Evolutionary conservation across 2,888 invertebrate genomes (phyloP).

Genomic region (Stenurella melanura): DNA sequence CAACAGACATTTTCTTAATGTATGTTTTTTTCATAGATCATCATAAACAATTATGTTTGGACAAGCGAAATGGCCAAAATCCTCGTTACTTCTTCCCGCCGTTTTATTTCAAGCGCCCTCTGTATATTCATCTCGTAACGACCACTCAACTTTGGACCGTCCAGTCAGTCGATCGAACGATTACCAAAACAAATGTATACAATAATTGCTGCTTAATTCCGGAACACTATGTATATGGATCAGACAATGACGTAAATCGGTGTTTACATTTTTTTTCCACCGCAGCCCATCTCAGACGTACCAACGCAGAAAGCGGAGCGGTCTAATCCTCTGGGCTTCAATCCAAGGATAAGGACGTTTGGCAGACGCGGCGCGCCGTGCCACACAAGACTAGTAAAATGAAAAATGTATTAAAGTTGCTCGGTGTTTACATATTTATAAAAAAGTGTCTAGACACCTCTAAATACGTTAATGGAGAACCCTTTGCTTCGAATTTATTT

Average conservation of each 20-base stretch:
- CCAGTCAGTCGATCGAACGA: background rate
- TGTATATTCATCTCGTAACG: background rate
- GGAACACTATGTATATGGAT: background rate
- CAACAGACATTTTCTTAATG: no score
- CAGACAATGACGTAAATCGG: slow-evolving; percentile 5
- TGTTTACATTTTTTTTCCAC: slow-evolving; percentile 2
- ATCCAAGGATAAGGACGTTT: slow-evolving; percentile 37
- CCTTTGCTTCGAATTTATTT: slow-evolving; percentile 60
- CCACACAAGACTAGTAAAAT: slow-evolving; percentile 32
- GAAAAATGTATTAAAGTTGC: slow-evolving; percentile 53
- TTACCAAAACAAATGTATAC: background rate
- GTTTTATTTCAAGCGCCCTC: background rate
- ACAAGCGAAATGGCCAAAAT: no score
- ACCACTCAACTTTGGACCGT: background rate
- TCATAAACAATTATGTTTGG: no score
- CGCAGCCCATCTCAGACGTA: background rate
- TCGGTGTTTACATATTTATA: slow-evolving; percentile 61
- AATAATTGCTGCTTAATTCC: background rate
- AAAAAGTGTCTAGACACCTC: slow-evolving; percentile 60
- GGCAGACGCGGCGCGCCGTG: slow-evolving; percentile 18
- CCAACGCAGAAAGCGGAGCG: background rate
- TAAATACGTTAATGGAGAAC: slow-evolving; percentile 57
- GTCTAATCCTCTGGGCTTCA: slow-evolving; percentile 14
- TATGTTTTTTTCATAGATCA: no score
- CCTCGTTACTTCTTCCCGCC: no score